Evolutionary conservation across 2,797 vertebrate species (phyloP).

Genomic region (Malacoraja senta): DNA sequence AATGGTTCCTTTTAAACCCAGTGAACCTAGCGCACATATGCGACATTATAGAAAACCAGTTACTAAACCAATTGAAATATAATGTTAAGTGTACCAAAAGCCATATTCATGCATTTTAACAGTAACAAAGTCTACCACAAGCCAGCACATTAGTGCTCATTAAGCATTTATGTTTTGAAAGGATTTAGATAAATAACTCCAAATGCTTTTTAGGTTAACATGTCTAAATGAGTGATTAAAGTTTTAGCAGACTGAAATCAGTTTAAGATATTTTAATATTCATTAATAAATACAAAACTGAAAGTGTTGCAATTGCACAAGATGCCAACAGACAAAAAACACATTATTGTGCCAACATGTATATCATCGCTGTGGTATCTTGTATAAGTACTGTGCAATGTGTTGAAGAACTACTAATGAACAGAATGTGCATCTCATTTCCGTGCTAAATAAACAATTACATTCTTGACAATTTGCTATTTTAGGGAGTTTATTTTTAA

Average conservation of each 20-base stretch:
- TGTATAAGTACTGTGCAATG: neutral
- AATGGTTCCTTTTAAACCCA: constrained; percentile 72
- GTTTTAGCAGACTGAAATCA: neutral
- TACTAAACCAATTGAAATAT: constrained; percentile 65
- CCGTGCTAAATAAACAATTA: neutral
- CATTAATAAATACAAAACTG: neutral
- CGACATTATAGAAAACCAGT: constrained; percentile 72
- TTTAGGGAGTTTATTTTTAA: neutral
- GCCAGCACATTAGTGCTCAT: neutral
- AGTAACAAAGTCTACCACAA: neutral
- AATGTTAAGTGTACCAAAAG: constrained; percentile 35
- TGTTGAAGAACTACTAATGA: neutral
- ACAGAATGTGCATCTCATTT: neutral
- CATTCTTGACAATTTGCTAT: neutral
- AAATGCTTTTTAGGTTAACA: neutral
- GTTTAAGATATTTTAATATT: neutral
- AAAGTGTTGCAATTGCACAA: neutral
- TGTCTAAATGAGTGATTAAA: neutral
- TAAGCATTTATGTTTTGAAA: neutral
- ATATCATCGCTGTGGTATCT: too few relatives aligned
- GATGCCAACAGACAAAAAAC: neutral
- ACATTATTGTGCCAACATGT: neutral
- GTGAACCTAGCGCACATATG: constrained; percentile 60
- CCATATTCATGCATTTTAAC: neutral
- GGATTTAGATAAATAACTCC: neutral